Evolutionary conservation across 2,797 vertebrate species (phyloP), one percentile per base, ranked within the genome.

Genomic region (Megalops cyprinoides): DNA sequence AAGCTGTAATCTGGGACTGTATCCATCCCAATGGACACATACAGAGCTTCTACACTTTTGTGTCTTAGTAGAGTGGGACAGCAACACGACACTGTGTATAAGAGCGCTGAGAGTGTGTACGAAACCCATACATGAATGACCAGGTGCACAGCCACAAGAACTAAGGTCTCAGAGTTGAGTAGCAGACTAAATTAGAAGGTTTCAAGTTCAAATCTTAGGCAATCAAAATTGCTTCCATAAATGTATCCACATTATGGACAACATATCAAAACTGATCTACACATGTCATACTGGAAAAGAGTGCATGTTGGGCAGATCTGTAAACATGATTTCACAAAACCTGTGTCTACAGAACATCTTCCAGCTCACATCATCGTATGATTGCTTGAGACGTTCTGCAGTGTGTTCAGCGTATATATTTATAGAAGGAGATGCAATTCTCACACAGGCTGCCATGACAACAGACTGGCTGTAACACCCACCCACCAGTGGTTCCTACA

Each of bases 381-480:
- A 60, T 31, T 74, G 69, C 69, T 28, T 31, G 18, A 79, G n/a
- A 42, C 74, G 73, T 46, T 7, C 49, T 62, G 42, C 71, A 76
- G 74, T 23, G 42, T 55, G 39, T 77, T 23, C 37, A 73, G 34
- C n/a, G 37, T n/a, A 34, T 76, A 71, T 73, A 73, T 82, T 73
- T 82, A 65, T 18, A 78, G 75, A 73, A 20, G 14, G 80, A 76
- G 56, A 67, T 51, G 34, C 60, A 56, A 39, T 46, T 69, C 62
- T 74, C 1, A 69, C 49, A 69, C 4, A 56, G 80, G 80, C 25
- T 82, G 42, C 75, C 62, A 82, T 77, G 39, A 76, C 62, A 78
- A 77, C 62, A 73, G 76, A 81, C 77, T 69, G 81, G 60, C 62
- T 55, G 46, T 42, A 65, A 81, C 55, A 56, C 62, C 60, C 60